Base-by-base conservation (phyloP, 2,888 invertebrate genomes). In the Eurytoma adleriae region DNA sequence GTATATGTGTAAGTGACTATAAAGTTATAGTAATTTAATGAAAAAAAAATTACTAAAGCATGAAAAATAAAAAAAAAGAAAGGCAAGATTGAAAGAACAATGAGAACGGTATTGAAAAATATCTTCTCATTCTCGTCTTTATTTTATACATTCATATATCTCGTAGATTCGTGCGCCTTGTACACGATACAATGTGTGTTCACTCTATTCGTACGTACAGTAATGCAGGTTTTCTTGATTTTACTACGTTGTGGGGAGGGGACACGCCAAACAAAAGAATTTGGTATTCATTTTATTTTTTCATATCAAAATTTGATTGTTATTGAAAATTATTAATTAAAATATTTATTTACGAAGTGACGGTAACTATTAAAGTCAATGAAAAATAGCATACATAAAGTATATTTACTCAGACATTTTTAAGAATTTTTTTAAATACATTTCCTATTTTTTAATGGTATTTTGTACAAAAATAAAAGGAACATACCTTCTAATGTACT, bases 131-230 rank as follows among this genome's bases (percentile, higher is more conserved):
- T 74, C 74, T 78, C 70, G 40, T 73, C 56, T 80, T 72, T 40
- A 69, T 77, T 80, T 77, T 77, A 64, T 73, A 74, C 69, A 64
- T 57, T 57, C 40, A 27, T 74, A 67, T 74, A 62, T 67, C 56
- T 73, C 54, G 74, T 69, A 77, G 68, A 73, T 77, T 69, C 18
- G 70, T 81, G 71, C 54, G 66, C 57, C 61, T 61, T 68, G 68
- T 80, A 72, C 72, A 61, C 30, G 61, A 80, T 66, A 67, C 57
- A 78, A 81, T 75, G 61, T 81, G 61, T 80, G 73, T 74, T 80
- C 70, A 74, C 59, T 78, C 50, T 72, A 27, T 27, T 80, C 24
- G n/a, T 73, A 68, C 50, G 73, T n/a, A 13, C 30, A 50, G 18
- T 57, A 74, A 75, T 71, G 24, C 30, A 48, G 64, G n/a, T 57